These are phyloP conservation scores for Meandrina meandrites DNA, from an alignment of 92 coral and sea anemone genomes.

Conservation along the genomic window DNA sequence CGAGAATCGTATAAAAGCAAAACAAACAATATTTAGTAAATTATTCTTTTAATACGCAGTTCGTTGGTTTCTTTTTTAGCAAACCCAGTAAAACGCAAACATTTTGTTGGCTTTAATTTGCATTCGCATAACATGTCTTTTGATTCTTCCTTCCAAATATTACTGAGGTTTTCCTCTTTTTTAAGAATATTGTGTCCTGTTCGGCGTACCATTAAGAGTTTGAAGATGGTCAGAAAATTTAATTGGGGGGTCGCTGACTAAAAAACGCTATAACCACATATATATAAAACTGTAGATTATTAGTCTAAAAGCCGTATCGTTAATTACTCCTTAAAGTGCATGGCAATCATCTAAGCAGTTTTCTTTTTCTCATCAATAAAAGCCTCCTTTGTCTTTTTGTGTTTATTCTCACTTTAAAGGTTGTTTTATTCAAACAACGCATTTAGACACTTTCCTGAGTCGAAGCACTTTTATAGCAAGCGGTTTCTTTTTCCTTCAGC, in stretches of 20 bases:
- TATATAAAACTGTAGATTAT: conserved; percentile 25
- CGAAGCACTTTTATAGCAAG: neutral
- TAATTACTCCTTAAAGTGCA: conserved; percentile 37
- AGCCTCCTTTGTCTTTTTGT: neutral
- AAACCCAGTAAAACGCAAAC: neutral
- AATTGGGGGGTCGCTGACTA: conserved; percentile 19
- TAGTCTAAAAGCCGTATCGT: conserved; percentile 33
- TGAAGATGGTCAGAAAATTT: neutral
- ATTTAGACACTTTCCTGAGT: neutral
- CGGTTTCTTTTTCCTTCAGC: conserved; percentile 2
- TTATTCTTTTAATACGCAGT: neutral
- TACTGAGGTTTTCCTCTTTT: neutral
- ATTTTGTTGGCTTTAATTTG: neutral
- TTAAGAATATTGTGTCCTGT: neutral
- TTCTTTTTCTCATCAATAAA: conserved; percentile 10
- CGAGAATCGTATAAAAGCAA: neutral
- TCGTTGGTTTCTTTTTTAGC: neutral
- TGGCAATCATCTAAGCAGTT: conserved; percentile 16
- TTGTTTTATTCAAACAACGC: conserved; percentile 37
- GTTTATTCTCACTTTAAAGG: conserved; percentile 26
- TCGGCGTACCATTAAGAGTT: neutral
- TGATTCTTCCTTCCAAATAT: neutral
- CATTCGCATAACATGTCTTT: neutral
- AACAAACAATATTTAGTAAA: neutral
- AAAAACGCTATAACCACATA: neutral